Conservation (phyloP, 2,797 vertebrate genomes). For the Bradypus variegatus region DNA sequence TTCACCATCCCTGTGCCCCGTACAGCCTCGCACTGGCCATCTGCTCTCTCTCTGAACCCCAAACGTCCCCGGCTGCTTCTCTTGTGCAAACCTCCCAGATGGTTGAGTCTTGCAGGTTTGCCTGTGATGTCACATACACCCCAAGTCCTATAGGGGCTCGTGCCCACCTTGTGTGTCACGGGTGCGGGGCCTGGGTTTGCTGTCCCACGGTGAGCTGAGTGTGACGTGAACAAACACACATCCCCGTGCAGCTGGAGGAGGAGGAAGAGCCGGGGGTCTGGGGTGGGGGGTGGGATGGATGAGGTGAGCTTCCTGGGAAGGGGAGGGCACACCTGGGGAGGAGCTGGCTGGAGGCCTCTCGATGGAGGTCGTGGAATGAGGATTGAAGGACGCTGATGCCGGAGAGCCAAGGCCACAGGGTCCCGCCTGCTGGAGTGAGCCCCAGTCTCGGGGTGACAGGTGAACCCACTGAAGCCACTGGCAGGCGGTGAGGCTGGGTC, state of each 20-base stretch:
- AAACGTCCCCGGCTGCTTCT: neutral
- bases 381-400: neutral
- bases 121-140: too few species aligned
- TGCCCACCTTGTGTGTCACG: neutral
- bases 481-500: neutral
- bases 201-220: too few species aligned
- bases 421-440: rapidly evolving
- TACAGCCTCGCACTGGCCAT: neutral
- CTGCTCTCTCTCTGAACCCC: neutral
- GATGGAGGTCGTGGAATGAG: rapidly evolving
- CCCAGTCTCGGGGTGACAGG: rapidly evolving
- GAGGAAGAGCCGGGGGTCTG: neutral
- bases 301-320: neutral
- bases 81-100: neutral
- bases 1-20: neutral
- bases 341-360: neutral
- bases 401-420: rapidly evolving
- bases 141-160: too few species aligned
- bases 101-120: too few species aligned
- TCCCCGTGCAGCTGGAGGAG: too few species aligned
- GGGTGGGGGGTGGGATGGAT: neutral
- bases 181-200: neutral
- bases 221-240: neutral
- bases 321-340: neutral
- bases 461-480: rapidly evolving